phyloP scores from a whole-genome alignment of 2,888 invertebrate species.

The Eumerus sabulonum region DNA sequence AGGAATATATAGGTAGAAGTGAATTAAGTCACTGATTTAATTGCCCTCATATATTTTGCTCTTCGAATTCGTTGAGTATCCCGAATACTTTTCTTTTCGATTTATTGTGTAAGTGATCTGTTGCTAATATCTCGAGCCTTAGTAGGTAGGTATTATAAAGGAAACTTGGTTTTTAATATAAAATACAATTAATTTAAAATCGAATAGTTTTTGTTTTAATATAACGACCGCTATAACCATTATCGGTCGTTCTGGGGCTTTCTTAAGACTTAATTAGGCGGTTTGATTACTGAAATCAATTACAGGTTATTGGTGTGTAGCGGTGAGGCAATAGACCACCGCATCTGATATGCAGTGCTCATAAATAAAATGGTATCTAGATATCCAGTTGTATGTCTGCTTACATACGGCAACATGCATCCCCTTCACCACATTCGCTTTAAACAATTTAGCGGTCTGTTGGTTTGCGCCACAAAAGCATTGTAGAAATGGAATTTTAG shows the following conservation, averaged over 20 bases:
- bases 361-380: slow-evolving; percentile 61
- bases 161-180: slow-evolving; percentile 12
- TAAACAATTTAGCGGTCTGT: slow-evolving; percentile 3
- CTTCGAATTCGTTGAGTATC: neutral
- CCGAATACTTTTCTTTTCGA: neutral
- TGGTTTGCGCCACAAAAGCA: neutral
- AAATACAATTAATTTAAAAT: slow-evolving; percentile 44
- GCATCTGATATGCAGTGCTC: slow-evolving; percentile 56
- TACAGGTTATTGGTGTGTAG: slow-evolving; percentile 21
- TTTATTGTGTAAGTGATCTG: slow-evolving; percentile 7
- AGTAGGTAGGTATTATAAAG: slow-evolving; percentile 1
- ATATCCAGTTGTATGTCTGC: slow-evolving; percentile 26
- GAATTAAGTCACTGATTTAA: slow-evolving; percentile 8
- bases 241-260: neutral
- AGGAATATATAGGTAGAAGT: neutral
- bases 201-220: neutral
- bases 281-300: slow-evolving; percentile 46
- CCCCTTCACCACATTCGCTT: slow-evolving; percentile 57
- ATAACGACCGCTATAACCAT: no score
- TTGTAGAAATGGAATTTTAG: neutral
- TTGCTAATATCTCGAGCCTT: neutral
- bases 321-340: slow-evolving; percentile 48
- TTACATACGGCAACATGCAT: slow-evolving; percentile 9
- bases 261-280: slow-evolving; percentile 31
- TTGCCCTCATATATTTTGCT: slow-evolving; percentile 6